Evolutionary conservation across 2,888 invertebrate genomes (phyloP).

Genomic region (Brachyptera risi): DNA sequence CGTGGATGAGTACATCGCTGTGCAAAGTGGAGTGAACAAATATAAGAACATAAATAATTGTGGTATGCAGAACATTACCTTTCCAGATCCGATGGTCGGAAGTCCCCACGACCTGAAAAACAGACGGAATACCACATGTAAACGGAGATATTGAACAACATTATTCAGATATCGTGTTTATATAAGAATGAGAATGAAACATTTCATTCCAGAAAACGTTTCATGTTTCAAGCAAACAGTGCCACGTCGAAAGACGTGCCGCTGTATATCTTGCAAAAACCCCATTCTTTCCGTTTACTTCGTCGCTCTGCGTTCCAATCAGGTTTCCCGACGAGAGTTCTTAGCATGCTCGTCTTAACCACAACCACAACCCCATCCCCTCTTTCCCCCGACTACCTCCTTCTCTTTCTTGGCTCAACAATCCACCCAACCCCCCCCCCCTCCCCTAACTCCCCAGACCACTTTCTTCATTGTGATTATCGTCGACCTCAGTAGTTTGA

Average conservation of each 20-base stretch:
- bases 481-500: too few species aligned
- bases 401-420: too few species aligned
- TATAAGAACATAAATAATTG: too few species aligned
- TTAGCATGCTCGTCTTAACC: neutral
- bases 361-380: neutral
- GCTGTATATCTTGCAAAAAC: neutral
- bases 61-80: too few species aligned
- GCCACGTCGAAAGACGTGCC: too few species aligned
- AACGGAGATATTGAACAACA: constrained; percentile 16
- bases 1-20: too few species aligned
- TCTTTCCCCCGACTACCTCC: too few species aligned
- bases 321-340: neutral
- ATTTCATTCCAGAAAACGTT: neutral
- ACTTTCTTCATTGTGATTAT: too few species aligned
- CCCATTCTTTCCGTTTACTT: constrained; percentile 6
- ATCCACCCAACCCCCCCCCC: too few species aligned
- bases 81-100: constrained; percentile 78
- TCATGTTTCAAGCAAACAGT: neutral
- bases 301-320: neutral
- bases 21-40: too few species aligned
- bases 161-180: too few species aligned
- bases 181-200: neutral
- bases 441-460: too few species aligned
- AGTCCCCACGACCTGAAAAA: constrained; percentile 69
- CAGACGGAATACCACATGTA: neutral